Conservation (phyloP, 35 echinoderm and acorn worm genomes). For the Anneissia japonica region DNA sequence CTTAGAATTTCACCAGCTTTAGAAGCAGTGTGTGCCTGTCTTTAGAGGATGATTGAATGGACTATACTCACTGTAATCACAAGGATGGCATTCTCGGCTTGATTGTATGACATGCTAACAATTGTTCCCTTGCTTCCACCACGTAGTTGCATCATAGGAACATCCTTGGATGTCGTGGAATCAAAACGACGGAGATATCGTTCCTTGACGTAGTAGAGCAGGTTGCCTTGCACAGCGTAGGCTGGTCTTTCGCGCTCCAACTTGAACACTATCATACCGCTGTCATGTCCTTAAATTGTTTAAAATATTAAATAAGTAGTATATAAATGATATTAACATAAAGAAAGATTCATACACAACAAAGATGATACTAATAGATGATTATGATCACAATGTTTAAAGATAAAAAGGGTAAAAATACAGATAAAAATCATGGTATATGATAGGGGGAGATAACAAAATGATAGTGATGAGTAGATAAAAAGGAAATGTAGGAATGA, state of each 20-base stretch:
- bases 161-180: slow-evolving; percentile 96
- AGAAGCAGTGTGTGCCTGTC: too few relatives aligned
- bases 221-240: slow-evolving; percentile 79
- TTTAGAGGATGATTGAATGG: too few relatives aligned
- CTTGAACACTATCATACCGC: slow-evolving; percentile 99
- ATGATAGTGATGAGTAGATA: too few relatives aligned
- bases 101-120: slow-evolving; percentile 90
- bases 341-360: too few relatives aligned
- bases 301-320: neutral
- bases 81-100: slow-evolving; percentile 90
- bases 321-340: neutral
- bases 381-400: too few relatives aligned
- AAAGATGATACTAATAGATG: too few relatives aligned
- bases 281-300: slow-evolving; percentile 99
- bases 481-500: too few relatives aligned
- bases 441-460: too few relatives aligned
- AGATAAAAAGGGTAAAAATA: too few relatives aligned
- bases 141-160: slow-evolving; percentile 88
- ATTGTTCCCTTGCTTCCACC: slow-evolving; percentile 81
- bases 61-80: slow-evolving; percentile 81
- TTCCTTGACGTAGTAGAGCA: slow-evolving; percentile 97
- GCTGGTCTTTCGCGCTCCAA: slow-evolving; percentile 93
- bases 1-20: too few relatives aligned
- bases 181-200: slow-evolving; percentile 91
- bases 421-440: too few relatives aligned